A percentile compares a stretch with the other conserved stretches of the same genome.
phyloP scores from a whole-genome alignment of 2,113 vertebrate species.

The Anolis carolinensis region DNA sequence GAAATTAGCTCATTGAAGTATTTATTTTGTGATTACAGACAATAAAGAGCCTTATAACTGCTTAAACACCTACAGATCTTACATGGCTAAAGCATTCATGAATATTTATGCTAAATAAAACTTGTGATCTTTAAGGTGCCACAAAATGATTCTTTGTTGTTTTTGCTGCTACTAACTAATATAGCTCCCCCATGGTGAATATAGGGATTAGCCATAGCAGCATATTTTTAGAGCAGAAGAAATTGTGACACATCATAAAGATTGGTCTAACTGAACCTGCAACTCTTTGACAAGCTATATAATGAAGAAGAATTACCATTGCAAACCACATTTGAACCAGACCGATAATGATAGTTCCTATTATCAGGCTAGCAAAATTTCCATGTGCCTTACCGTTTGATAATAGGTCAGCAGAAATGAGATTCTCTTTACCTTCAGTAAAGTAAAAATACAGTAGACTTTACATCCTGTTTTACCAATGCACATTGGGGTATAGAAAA shows the following conservation, averaged over 20 bases:
- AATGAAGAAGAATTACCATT: background rate
- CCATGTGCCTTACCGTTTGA: background rate
- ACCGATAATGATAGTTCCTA: background rate
- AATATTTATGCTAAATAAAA: too few species aligned
- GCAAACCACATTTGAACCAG: background rate
- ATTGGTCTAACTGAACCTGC: background rate
- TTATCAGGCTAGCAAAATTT: background rate
- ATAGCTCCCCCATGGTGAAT: too few species aligned
- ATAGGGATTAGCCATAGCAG: background rate
- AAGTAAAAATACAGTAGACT: background rate
- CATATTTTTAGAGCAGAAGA: background rate
- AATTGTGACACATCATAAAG: background rate
- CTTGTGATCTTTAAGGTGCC: too few species aligned
- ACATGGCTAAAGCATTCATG: too few species aligned
- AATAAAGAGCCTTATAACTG: too few species aligned
- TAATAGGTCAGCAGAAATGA: background rate
- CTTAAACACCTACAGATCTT: too few species aligned
- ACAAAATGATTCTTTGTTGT: too few species aligned
- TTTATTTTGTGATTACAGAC: too few species aligned
- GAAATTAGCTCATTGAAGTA: background rate
- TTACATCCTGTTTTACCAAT: background rate
- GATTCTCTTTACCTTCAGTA: background rate
- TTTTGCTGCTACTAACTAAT: too few species aligned
- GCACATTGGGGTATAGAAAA: background rate
- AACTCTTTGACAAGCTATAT: background rate